These are phyloP conservation scores for Diplazon laetatorius DNA, from an alignment of 2,888 invertebrate species.

Conservation along the genomic window DNA sequence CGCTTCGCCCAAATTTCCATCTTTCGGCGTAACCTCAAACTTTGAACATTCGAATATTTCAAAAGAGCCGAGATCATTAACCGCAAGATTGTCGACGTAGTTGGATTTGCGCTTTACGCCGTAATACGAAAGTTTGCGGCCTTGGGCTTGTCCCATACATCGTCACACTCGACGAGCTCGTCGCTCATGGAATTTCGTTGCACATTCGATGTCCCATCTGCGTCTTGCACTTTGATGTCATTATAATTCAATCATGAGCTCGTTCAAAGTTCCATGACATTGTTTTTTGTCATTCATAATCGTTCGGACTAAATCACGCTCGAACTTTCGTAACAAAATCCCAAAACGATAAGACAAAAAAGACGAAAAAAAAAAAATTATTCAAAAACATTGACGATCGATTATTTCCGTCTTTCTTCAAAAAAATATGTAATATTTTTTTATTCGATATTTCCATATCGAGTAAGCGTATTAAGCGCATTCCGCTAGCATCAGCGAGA, in stretches of 20 bases:
- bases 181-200: conserved; percentile 9
- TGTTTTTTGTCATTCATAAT: not conserved
- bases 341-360: no score
- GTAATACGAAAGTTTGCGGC: not conserved
- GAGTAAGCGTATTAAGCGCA: no score
- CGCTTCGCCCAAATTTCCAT: conserved; percentile 16
- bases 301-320: not conserved
- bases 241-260: not conserved
- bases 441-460: no score
- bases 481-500: no score
- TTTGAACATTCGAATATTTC: conserved; percentile 45
- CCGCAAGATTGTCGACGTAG: conserved; percentile 32
- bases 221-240: conserved; percentile 3
- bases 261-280: no score
- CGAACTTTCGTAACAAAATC: no score
- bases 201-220: conserved; percentile 14
- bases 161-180: not conserved
- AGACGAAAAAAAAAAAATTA: no score
- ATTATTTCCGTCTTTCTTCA: no score
- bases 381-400: no score
- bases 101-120: no score
- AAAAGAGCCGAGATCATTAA: conserved; percentile 39
- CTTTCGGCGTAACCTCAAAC: conserved; percentile 15
- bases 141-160: no score
- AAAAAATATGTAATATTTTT: no score